A percentile compares a stretch with the other conserved stretches of the same genome.
Conservation (phyloP, 2,113 vertebrate species). For the Periophthalmus modestus region DNA sequence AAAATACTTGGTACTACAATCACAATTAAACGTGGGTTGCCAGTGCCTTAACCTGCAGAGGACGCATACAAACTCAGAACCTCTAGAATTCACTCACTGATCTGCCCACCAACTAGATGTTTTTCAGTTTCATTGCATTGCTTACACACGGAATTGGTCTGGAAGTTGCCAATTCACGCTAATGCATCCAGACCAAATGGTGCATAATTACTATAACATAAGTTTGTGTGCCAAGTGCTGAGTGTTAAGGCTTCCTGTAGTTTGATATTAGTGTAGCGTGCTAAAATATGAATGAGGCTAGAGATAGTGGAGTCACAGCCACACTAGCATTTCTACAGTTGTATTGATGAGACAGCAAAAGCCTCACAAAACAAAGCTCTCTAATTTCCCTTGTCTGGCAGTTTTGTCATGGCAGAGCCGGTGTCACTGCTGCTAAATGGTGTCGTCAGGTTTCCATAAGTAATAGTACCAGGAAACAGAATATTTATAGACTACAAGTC, state of each 20-base stretch:
- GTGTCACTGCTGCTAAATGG: not conserved
- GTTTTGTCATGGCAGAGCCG: not conserved
- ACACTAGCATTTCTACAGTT: conserved; percentile 1
- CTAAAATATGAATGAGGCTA: conserved; percentile 7
- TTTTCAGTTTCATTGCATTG: not conserved
- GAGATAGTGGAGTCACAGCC: conserved; percentile 4
- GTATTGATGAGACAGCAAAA: conserved; percentile 7
- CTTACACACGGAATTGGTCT: not conserved
- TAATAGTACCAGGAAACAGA: not conserved
- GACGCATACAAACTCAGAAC: too few relatives aligned
- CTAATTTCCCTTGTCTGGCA: conserved; percentile 2
- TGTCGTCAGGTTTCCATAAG: not conserved
- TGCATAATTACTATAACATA: conserved; percentile 5
- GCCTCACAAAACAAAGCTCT: not conserved
- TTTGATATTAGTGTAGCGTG: conserved; percentile 2
- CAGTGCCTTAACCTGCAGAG: too few relatives aligned
- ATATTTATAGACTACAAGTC: not conserved
- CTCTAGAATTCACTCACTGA: too few relatives aligned
- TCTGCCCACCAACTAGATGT: not conserved
- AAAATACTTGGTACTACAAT: too few relatives aligned
- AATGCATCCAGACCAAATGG: conserved; percentile 2
- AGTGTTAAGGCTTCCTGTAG: conserved; percentile 3
- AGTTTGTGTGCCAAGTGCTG: not conserved
- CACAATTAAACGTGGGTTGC: too few relatives aligned
- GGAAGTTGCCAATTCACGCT: not conserved